A percentile compares a stretch with the other conserved stretches of the same genome.
Conservation (phyloP, 1,140 invertebrate species). For the Polypedilum vanderplanki region DNA sequence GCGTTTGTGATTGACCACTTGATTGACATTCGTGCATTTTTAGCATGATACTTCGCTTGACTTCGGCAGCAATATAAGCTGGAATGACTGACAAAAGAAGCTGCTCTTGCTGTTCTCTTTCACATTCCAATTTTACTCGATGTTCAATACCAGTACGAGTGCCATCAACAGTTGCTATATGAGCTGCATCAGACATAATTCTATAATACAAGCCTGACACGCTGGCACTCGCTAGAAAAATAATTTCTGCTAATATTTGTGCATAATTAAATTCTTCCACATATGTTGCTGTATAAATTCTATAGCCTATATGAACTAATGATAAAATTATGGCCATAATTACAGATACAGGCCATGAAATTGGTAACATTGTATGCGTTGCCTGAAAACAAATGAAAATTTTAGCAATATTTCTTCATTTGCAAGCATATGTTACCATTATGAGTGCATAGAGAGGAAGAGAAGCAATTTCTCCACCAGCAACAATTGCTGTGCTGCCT, state of each 20-base stretch:
- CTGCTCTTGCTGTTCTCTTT: slow-evolving; percentile 86
- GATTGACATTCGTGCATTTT: slow-evolving; percentile 84
- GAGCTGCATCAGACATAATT: slow-evolving; percentile 74
- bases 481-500: slow-evolving; percentile 41
- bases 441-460: slow-evolving; percentile 58
- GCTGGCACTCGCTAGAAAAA: slow-evolving; percentile 69
- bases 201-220: slow-evolving; percentile 80
- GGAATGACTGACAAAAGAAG: slow-evolving; percentile 87
- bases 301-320: slow-evolving; percentile 49
- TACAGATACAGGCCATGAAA: slow-evolving; percentile 54
- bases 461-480: slow-evolving; percentile 46
- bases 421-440: slow-evolving; percentile 43
- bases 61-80: slow-evolving; percentile 85
- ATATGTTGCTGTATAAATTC: neutral
- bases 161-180: slow-evolving; percentile 76
- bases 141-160: slow-evolving; percentile 87
- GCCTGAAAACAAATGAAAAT: slow-evolving; percentile 43
- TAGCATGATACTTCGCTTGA: slow-evolving; percentile 85
- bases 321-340: slow-evolving; percentile 53
- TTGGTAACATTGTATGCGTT: slow-evolving; percentile 64
- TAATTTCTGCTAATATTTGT: slow-evolving; percentile 66
- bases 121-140: slow-evolving; percentile 83
- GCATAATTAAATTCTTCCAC: slow-evolving; percentile 33
- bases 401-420: neutral
- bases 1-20: slow-evolving; percentile 56